Conservation (phyloP, 1,140 invertebrate genomes). For the Gyrodactylus bullatarudis region DNA sequence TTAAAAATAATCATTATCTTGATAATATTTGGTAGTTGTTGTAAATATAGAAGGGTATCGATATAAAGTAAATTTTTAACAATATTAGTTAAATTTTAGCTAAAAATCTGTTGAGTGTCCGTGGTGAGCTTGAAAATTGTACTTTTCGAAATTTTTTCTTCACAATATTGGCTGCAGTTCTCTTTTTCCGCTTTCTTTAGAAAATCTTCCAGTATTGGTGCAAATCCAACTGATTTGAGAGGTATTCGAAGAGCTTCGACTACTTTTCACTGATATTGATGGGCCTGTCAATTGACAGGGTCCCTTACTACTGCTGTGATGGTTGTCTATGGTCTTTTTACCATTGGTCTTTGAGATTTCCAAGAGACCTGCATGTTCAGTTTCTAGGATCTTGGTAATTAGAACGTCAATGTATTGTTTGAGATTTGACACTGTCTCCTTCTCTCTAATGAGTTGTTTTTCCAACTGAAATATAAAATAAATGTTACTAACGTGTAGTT, state of each 20-base stretch:
- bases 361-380: background rate
- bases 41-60: too few relatives aligned
- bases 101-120: too few relatives aligned
- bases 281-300: background rate
- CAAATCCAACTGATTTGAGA: background rate
- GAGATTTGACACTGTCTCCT: background rate
- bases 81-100: background rate
- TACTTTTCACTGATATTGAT: background rate
- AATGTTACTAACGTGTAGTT: too few relatives aligned
- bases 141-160: too few relatives aligned
- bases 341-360: background rate
- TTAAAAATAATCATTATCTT: background rate
- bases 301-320: too few relatives aligned
- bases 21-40: background rate
- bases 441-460: background rate
- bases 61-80: too few relatives aligned
- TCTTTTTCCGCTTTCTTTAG: background rate
- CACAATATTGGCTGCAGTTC: too few relatives aligned
- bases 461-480: background rate
- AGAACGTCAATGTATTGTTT: background rate
- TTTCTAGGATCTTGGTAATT: background rate
- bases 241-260: background rate
- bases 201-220: background rate
- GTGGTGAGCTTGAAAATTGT: too few relatives aligned
- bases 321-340: too few relatives aligned